Evolutionary conservation across 2,888 invertebrate genomes (phyloP).

Genomic region (Reticulitermes lucifugus): DNA sequence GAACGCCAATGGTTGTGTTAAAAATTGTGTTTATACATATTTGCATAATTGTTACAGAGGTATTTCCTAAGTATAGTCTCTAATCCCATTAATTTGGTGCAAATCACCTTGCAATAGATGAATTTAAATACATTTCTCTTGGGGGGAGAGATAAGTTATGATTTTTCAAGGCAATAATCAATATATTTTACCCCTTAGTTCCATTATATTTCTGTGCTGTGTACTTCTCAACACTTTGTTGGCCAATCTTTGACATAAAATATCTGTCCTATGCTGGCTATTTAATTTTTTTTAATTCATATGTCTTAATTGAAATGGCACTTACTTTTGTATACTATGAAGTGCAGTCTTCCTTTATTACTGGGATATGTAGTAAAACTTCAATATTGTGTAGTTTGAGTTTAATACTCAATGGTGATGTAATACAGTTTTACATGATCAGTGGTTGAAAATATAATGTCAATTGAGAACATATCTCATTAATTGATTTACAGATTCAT

Average conservation of each 20-base stretch:
- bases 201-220: background rate
- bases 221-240: background rate
- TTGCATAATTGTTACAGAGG: background rate
- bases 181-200: constrained; percentile 2
- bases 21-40: background rate
- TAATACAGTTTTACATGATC: background rate
- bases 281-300: background rate
- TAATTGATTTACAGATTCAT: background rate
- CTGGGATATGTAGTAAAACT: background rate
- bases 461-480: background rate
- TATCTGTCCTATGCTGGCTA: background rate
- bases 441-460: background rate
- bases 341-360: constrained; percentile 6
- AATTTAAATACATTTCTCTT: background rate
- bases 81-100: constrained; percentile 8
- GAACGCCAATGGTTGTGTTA: constrained; percentile 35
- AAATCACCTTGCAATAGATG: background rate
- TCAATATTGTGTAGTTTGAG: background rate
- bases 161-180: background rate
- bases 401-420: background rate
- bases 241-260: background rate
- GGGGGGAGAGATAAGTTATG: background rate
- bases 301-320: background rate
- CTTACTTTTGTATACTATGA: constrained; percentile 1
- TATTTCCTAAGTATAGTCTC: background rate